Percentiles rank a stretch among this genome's conserved stretches.
These are phyloP conservation scores for Tenthredo distinguenda DNA, from an alignment of 2,888 invertebrate genomes.

Conservation along the genomic window DNA sequence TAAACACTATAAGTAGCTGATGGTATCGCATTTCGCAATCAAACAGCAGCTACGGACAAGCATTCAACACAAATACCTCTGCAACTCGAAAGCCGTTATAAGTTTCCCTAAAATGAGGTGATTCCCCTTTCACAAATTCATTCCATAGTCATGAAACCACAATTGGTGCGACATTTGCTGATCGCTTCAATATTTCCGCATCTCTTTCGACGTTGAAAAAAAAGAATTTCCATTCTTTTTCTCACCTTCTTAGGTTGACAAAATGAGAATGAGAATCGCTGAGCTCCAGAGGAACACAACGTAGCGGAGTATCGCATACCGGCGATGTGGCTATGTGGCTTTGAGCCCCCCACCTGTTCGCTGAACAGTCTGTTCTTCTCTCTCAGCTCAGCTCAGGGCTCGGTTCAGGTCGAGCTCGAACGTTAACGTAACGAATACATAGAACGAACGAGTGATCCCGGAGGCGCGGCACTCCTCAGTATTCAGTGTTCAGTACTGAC, in stretches of 20 bases:
- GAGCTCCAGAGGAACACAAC: background rate
- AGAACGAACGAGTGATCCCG: conserved; percentile 27
- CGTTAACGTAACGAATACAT: conserved; percentile 12
- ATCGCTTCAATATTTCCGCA: background rate
- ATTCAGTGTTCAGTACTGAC: background rate
- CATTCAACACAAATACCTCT: background rate
- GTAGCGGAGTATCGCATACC: conserved; percentile 45
- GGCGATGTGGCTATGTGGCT: conserved; percentile 36
- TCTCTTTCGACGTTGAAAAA: background rate
- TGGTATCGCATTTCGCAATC: conserved; percentile 2
- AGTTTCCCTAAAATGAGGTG: background rate
- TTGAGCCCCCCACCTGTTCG: conserved; percentile 40
- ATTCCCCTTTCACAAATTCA: background rate
- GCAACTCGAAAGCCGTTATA: background rate
- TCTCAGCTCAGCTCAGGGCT: background rate
- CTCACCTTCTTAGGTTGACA: background rate
- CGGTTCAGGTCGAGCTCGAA: background rate
- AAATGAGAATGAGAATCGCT: conserved; percentile 40
- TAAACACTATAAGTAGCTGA: background rate
- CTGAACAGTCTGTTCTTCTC: background rate
- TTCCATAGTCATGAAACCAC: background rate
- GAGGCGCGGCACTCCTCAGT: conserved; percentile 34
- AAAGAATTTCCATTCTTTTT: background rate
- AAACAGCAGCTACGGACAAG: background rate
- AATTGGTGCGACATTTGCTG: background rate